These are phyloP conservation scores for Trichonephila clavata DNA, from an alignment of 1,140 invertebrate species.

Conservation along the genomic window DNA sequence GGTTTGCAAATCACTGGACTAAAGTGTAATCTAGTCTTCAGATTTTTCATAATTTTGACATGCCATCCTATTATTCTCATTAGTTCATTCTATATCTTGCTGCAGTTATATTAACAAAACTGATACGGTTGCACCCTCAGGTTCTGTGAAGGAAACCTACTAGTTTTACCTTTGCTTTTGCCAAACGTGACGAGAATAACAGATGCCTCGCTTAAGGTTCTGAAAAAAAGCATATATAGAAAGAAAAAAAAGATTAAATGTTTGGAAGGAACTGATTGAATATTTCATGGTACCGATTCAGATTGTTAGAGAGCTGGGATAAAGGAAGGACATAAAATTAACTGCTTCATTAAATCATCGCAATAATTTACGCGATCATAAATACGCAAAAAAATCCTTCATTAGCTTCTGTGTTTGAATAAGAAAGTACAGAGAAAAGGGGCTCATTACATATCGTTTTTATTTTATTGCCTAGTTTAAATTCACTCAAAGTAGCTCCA, in stretches of 20 bases:
- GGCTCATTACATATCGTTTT: not conserved
- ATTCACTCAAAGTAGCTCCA: not conserved
- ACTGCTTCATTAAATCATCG: conserved; percentile 35
- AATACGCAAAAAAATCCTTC: conserved; percentile 9
- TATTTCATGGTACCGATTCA: conserved; percentile 26
- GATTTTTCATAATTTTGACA: conserved; percentile 11
- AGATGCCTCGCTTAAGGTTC: not conserved
- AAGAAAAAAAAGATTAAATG: conserved; percentile 10
- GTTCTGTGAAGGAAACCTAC: conserved; percentile 31
- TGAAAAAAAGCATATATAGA: conserved; percentile 1
- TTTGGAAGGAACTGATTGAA: conserved; percentile 4
- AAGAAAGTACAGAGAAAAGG: not conserved
- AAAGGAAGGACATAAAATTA: conserved; percentile 38
- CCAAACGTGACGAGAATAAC: conserved; percentile 41
- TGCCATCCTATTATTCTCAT: conserved; percentile 43
- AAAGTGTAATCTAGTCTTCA: not conserved
- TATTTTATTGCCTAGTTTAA: conserved; percentile 3
- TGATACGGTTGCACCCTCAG: not conserved
- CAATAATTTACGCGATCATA: conserved; percentile 28
- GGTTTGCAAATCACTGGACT: not conserved
- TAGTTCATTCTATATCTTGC: not conserved
- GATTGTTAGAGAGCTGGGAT: not conserved
- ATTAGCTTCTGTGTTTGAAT: not conserved
- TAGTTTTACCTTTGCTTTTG: conserved; percentile 53
- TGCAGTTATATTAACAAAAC: conserved; percentile 27